These are phyloP conservation scores for Scaptomyza graminum DNA, from an alignment of 1,140 invertebrate genomes.

Conservation along the genomic window DNA sequence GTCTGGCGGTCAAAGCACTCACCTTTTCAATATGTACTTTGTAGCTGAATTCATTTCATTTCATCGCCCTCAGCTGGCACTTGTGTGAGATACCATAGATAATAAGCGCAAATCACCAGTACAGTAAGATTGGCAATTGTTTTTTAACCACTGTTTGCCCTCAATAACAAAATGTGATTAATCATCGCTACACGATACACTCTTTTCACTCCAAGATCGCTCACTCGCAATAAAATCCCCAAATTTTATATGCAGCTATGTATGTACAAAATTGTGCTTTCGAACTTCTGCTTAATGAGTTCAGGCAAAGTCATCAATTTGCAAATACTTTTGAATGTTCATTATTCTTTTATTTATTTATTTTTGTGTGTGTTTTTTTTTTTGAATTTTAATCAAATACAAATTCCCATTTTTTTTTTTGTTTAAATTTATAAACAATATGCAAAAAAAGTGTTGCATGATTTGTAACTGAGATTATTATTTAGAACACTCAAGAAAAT, in stretches of 20 bases:
- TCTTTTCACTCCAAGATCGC: conserved; percentile 18
- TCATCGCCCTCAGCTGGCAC: conserved; percentile 38
- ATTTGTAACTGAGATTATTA: background rate
- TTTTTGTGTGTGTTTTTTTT: too few species aligned
- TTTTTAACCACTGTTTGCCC: conserved; percentile 51
- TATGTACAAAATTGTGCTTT: conserved; percentile 21
- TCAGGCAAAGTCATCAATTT: conserved; percentile 33
- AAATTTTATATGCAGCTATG: conserved; percentile 48
- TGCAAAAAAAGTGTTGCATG: background rate
- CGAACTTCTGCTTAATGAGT: conserved; percentile 58
- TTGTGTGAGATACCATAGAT: conserved; percentile 32
- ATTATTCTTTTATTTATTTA: conserved; percentile 46
- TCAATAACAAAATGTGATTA: conserved; percentile 61
- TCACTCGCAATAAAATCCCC: conserved; percentile 6
- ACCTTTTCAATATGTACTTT: conserved; percentile 12
- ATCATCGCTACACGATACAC: conserved; percentile 48
- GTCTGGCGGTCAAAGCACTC: conserved; percentile 73
- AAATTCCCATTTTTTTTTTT: too few species aligned
- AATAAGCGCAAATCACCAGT: conserved; percentile 5
- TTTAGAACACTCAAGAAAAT: background rate
- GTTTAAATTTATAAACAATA: too few species aligned
- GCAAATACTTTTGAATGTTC: conserved; percentile 18
- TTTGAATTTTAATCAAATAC: too few species aligned
- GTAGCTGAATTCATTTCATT: conserved; percentile 27
- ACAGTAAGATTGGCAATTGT: conserved; percentile 34